Evolutionary conservation across 2,797 vertebrate genomes (phyloP), one percentile per base, ranked within the genome.

Genomic region (Crenichthys baileyi): DNA sequence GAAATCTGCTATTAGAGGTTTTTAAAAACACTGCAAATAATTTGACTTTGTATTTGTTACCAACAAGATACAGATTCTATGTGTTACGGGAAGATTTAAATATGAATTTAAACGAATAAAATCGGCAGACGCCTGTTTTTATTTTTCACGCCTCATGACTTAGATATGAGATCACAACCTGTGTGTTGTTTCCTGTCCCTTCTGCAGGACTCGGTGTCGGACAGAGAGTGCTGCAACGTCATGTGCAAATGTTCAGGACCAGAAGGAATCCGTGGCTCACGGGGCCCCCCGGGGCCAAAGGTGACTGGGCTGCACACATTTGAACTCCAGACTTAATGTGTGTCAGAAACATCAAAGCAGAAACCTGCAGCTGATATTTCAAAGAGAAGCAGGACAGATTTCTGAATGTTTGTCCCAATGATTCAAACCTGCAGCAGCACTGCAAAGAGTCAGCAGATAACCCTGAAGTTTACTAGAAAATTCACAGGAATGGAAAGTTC

Each of bases 191-290:
- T 29, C 5, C 44, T 76, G 7, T 56, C 18, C 3, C 74, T 5
- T 76, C 61, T 85, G 84, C 89, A 98, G 97, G 96, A 97, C 83
- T 53, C 90, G 0, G 80, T 97, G 82, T 90, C 93, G 0, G 95
- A 96, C 80, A 93, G 96, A 68, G 93, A 95, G 73, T 99, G 97
- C 92, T 98, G 97, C 84, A 77, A 85, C 0, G 91, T 96, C 73
- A 82, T 90, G 80, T 96, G 95, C 88, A 97, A 97, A 79, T 98
- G 97, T 90, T 85, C 93, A 0, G 97, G 97, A 80, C 94, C 96
- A 0, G 93, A 92, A 63, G 97, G 97, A 72, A 3, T 60, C 31
- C 92, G n/a, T 4, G 97, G 97, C 50, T 41, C 3, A 1, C 81
- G 15, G 41, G 97, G 97, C 70, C 0, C 0, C 58, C 70, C 65